Evolutionary conservation across 1,140 invertebrate species (phyloP).

Genomic region (Acromyrmex heyeri): DNA sequence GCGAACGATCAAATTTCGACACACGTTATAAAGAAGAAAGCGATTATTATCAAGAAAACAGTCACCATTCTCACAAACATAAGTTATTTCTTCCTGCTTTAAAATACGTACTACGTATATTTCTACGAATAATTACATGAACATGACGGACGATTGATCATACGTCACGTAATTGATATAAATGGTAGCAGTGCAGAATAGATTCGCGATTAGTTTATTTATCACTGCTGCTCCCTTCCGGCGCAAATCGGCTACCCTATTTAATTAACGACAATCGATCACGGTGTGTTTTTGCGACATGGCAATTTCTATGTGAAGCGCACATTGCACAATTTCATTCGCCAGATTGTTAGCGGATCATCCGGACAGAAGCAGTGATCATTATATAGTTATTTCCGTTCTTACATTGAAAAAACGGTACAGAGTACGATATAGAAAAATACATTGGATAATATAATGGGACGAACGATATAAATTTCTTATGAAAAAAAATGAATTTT

Average conservation of each 20-base stretch:
- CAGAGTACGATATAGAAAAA: neutral
- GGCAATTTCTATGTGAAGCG: neutral
- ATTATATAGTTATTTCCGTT: slow-evolving; percentile 6
- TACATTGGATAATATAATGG: neutral
- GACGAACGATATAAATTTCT: neutral
- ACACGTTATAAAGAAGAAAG: neutral
- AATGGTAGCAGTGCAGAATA: slow-evolving; percentile 13
- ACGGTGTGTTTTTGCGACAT: neutral
- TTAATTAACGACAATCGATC: slow-evolving; percentile 46
- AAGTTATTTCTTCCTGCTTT: neutral
- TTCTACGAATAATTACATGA: slow-evolving; percentile 31
- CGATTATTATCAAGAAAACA: neutral
- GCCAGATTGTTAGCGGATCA: slow-evolving; percentile 41
- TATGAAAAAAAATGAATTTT: no score
- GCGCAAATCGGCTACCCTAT: neutral
- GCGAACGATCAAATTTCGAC: neutral
- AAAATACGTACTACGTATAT: neutral
- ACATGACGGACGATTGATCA: slow-evolving; percentile 40
- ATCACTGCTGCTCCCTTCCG: neutral
- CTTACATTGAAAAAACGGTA: neutral
- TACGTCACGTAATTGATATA: slow-evolving; percentile 43
- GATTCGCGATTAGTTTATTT: slow-evolving; percentile 39
- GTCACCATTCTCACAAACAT: neutral
- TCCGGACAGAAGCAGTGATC: slow-evolving; percentile 14
- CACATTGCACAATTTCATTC: neutral